Base-by-base conservation (phyloP, 2,888 invertebrate species). In the Idaea biselata region DNA sequence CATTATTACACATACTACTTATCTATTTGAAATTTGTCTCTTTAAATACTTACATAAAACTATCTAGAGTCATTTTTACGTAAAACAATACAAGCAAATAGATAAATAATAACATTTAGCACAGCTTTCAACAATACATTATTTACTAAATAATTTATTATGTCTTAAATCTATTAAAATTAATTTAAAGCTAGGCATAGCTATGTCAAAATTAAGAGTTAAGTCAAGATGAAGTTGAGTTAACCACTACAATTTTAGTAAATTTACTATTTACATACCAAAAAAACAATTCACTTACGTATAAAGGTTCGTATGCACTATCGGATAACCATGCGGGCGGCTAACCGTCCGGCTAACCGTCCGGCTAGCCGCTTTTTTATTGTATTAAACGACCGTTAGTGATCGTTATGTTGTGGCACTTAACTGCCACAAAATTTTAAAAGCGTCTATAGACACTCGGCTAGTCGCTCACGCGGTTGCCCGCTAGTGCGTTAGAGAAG, bases 151-250 rank as follows among this genome's bases (percentile, higher is more conserved):
- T 32, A 55, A 55, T 55, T n/a, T 16, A 55, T 8, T 60, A 60
- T 33, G 33, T 33, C 8, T 33, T 33, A 44, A 44, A 44, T 25
- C 31, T 59, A 58, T 63, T 58, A 58, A 55, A 55, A 63, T 63
- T 60, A 53, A 44, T 60, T 60, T n/a, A n/a, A 59, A 18, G 31
- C 31, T 58, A 60, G 56, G 62, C 44, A 59, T 25, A 60, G 59
- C 18, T 59, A 54, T 14, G 53, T 18, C 55, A 16, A 16, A 56
- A 1, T 55, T 55, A 57, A 8, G 31, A 8, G 6, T 25, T 25
- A 14, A 44, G 44, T 44, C 0, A 44, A 44, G 0, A 11, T 0
- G 5, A 44, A 44, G 11, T 33, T 7, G 33, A 33, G 44, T 44
- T 8, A 44, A 44, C 11, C 14, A 44, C 11, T 0, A 44, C 0